phyloP scores from a whole-genome alignment of 2,797 vertebrate genomes.

The Molossus molossus region DNA sequence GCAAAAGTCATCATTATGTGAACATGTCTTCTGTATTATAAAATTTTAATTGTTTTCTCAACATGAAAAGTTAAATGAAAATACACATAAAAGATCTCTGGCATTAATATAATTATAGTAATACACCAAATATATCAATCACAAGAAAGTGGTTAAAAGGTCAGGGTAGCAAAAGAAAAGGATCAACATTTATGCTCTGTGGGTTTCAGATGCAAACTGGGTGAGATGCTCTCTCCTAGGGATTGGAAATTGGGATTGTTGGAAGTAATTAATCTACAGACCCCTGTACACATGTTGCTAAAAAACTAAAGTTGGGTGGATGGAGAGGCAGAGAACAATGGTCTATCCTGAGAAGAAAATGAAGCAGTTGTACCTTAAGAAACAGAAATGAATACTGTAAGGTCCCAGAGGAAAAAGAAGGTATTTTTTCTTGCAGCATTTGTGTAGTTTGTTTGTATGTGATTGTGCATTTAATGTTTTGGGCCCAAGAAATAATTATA shows the following conservation, averaged over 20 bases:
- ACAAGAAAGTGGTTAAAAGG: not conserved
- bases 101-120: not conserved
- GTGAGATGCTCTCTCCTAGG: not conserved
- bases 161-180: not conserved
- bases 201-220: not conserved
- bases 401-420: not conserved
- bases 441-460: not conserved
- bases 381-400: not conserved
- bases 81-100: not conserved
- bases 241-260: not conserved
- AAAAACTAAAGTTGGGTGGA: not conserved
- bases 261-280: not conserved
- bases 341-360: not conserved
- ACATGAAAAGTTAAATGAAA: not conserved
- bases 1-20: not conserved
- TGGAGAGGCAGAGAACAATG: not conserved
- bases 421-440: not conserved
- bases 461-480: not conserved
- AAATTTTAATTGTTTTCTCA: slow-evolving; percentile 7
- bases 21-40: not conserved
- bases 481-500: not conserved
- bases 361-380: not conserved
- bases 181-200: not conserved
- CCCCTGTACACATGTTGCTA: not conserved
- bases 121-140: not conserved